Evolutionary conservation across 2,113 vertebrate species (phyloP).

Genomic region (Vulpes ferrilata): DNA sequence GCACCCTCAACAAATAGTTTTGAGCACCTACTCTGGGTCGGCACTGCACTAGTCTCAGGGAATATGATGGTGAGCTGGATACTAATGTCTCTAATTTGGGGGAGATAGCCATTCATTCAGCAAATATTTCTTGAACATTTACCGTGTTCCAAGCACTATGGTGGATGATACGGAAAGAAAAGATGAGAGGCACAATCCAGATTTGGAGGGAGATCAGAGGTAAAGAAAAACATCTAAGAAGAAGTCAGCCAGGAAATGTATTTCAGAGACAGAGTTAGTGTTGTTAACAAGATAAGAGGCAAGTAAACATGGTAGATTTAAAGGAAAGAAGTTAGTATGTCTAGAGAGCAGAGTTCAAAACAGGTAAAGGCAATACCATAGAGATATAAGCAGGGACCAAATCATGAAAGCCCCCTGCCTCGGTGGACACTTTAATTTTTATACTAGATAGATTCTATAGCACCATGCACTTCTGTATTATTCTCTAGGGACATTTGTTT

Average conservation of each 20-base stretch:
- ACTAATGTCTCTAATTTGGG: neutral
- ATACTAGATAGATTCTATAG: neutral
- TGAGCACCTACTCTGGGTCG: neutral
- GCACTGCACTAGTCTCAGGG: neutral
- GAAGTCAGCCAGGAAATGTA: neutral
- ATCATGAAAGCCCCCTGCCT: neutral
- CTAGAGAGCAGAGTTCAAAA: neutral
- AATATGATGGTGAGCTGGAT: neutral
- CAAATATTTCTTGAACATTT: neutral
- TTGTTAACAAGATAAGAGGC: neutral
- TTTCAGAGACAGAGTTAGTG: neutral
- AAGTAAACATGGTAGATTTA: neutral
- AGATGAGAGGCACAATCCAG: neutral
- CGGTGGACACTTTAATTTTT: neutral
- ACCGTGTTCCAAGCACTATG: neutral
- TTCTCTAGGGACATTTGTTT: neutral
- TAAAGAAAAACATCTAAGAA: neutral
- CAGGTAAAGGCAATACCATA: neutral
- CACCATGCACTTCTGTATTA: neutral
- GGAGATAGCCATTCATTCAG: neutral
- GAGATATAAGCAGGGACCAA: neutral
- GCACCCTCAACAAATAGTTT: neutral
- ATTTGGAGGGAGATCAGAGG: neutral
- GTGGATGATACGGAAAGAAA: neutral
- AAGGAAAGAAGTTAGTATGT: neutral